Evolutionary conservation across 2,888 invertebrate species (phyloP).

Genomic region (Steromphala cineraria): DNA sequence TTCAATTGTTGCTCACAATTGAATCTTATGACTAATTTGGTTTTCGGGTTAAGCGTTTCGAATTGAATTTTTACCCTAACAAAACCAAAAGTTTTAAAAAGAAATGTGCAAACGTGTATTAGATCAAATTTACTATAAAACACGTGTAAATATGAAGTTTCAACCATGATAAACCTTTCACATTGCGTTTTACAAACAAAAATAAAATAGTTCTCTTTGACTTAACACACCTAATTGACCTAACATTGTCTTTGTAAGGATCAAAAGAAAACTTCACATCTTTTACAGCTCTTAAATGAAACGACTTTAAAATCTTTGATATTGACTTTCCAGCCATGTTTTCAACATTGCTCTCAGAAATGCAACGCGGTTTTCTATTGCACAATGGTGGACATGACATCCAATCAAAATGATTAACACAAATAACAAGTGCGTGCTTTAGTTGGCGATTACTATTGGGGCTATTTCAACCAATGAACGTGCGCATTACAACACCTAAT

Average conservation of each 20-base stretch:
- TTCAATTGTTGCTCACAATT: too few relatives aligned
- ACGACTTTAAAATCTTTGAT: constrained; percentile 18
- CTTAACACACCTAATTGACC: constrained; percentile 49
- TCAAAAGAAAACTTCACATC: constrained; percentile 54
- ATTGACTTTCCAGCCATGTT: constrained; percentile 10
- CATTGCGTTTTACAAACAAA: too few relatives aligned
- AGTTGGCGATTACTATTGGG: constrained; percentile 16
- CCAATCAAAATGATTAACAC: neutral
- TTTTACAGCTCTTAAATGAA: constrained; percentile 43
- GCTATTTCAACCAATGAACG: constrained; percentile 27
- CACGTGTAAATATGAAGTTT: too few relatives aligned
- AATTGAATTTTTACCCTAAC: too few relatives aligned
- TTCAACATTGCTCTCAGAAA: neutral
- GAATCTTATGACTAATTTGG: too few relatives aligned
- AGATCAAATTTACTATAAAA: too few relatives aligned
- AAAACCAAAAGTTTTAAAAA: neutral
- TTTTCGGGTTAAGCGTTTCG: too few relatives aligned
- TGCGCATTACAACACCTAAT: constrained; percentile 44
- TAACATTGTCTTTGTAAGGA: constrained; percentile 44
- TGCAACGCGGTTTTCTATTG: neutral
- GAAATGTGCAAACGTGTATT: too few relatives aligned
- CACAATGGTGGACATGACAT: neutral
- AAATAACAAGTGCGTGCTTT: neutral
- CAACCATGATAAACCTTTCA: too few relatives aligned
- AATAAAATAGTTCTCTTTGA: too few relatives aligned